Evolutionary conservation across 2,888 invertebrate genomes (phyloP).

Genomic region (Lagria hirta): DNA sequence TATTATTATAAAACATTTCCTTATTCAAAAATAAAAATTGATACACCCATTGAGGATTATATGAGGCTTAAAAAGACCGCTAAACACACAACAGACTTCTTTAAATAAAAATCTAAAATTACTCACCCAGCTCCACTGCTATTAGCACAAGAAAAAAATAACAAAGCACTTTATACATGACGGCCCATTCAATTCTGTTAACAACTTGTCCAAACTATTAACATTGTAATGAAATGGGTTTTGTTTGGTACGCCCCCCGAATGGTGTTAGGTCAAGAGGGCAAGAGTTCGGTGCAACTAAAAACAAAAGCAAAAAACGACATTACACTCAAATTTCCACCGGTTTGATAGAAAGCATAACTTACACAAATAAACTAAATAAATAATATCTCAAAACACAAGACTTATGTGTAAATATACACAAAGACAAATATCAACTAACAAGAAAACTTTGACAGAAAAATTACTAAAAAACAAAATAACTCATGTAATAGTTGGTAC

Average conservation of each 20-base stretch:
- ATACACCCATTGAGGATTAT: background rate
- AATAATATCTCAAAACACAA: slow-evolving; percentile 2
- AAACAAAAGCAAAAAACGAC: slow-evolving; percentile 1
- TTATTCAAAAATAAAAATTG: background rate
- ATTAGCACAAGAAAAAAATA: slow-evolving; percentile 5
- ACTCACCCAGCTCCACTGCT: slow-evolving; percentile 14
- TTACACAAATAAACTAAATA: slow-evolving; percentile 10
- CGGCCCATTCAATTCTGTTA: slow-evolving; percentile 2
- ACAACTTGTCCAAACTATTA: slow-evolving; percentile 1
- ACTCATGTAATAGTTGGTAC: no score
- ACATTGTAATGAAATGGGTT: slow-evolving; percentile 2
- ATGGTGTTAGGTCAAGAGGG: slow-evolving; percentile 21
- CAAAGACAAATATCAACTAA: slow-evolving; percentile 10
- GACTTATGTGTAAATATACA: slow-evolving; percentile 14
- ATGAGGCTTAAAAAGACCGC: background rate
- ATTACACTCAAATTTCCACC: background rate
- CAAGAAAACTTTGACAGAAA: slow-evolving; percentile 11
- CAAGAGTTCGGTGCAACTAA: slow-evolving; percentile 23
- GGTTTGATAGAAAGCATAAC: background rate
- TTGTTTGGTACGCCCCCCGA: slow-evolving; percentile 5
- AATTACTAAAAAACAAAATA: slow-evolving; percentile 10
- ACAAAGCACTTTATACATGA: slow-evolving; percentile 10
- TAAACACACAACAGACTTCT: background rate
- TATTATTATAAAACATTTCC: background rate
- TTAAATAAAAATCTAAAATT: slow-evolving; percentile 3